Conservation (phyloP, 2,888 invertebrate genomes). For the Nephrotoma guestfalica region DNA sequence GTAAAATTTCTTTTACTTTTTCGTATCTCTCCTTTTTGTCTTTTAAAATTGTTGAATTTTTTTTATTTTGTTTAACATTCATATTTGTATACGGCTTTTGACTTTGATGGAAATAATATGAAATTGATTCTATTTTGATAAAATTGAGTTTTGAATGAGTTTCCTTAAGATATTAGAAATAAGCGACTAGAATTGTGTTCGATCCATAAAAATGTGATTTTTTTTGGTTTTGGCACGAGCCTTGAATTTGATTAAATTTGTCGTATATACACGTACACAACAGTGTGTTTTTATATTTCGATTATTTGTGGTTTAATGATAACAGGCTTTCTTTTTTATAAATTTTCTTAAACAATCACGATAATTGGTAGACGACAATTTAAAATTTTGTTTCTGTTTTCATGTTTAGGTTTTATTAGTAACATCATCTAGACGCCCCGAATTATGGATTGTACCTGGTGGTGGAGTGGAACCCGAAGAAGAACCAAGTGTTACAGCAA, state of each 20-base stretch:
- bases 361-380: neutral
- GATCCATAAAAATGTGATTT: neutral
- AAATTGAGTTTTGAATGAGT: neutral
- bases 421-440: slow-evolving; percentile 77
- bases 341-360: neutral
- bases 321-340: neutral
- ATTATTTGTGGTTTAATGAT: neutral
- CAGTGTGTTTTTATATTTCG: neutral
- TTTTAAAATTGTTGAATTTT: neutral
- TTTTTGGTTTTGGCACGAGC: neutral
- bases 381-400: slow-evolving; percentile 43
- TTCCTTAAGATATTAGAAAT: neutral
- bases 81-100: neutral
- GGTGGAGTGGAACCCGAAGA: slow-evolving; percentile 95
- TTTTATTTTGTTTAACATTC: neutral
- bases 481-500: slow-evolving; percentile 79
- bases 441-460: slow-evolving; percentile 94
- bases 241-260: neutral
- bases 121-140: neutral
- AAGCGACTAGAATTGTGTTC: neutral
- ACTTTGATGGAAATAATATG: neutral
- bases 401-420: slow-evolving; percentile 70
- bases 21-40: neutral
- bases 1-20: neutral
- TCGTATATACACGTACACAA: neutral